Conservation (phyloP, 92 coral and sea anemone genomes). For the Plumapathes pennacea region DNA sequence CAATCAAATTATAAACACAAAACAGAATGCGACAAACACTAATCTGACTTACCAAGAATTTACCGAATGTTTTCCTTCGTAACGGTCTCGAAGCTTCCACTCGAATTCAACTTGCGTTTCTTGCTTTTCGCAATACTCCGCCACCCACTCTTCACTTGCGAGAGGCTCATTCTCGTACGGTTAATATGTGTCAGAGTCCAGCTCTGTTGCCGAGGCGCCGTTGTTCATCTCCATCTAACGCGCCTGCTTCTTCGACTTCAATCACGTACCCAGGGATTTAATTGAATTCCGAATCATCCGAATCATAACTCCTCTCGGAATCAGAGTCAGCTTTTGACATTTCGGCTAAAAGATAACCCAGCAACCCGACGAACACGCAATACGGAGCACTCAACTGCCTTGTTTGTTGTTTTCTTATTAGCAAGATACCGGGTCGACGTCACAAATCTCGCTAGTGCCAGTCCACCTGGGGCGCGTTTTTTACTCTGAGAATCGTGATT, state of each 20-base stretch:
- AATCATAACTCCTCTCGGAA: slow-evolving; percentile 21
- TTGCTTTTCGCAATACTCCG: slow-evolving; percentile 29
- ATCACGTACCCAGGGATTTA: slow-evolving; percentile 10
- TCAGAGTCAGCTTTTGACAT: slow-evolving; percentile 18
- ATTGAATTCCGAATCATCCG: slow-evolving; percentile 33
- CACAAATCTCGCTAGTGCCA: too few species aligned
- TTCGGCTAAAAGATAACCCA: background rate
- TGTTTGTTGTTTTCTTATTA: too few species aligned
- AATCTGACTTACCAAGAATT: slow-evolving; percentile 40
- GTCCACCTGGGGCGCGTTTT: too few species aligned
- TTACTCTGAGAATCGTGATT: too few species aligned
- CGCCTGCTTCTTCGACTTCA: slow-evolving; percentile 25
- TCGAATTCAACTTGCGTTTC: slow-evolving; percentile 46
- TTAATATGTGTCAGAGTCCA: slow-evolving; percentile 16
- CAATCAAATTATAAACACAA: too few species aligned
- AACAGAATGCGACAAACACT: slow-evolving; percentile 2
- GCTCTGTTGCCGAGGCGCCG: slow-evolving; percentile 1
- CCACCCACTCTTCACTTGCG: slow-evolving; percentile 57
- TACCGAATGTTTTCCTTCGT: slow-evolving; percentile 24
- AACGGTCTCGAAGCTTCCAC: slow-evolving; percentile 42
- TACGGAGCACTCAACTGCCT: too few species aligned
- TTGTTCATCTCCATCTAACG: background rate
- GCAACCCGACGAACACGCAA: background rate
- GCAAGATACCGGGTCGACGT: too few species aligned
- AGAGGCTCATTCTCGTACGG: slow-evolving; percentile 60